These are phyloP conservation scores for Xylota segnis DNA, from an alignment of 2,888 invertebrate genomes.

Conservation along the genomic window DNA sequence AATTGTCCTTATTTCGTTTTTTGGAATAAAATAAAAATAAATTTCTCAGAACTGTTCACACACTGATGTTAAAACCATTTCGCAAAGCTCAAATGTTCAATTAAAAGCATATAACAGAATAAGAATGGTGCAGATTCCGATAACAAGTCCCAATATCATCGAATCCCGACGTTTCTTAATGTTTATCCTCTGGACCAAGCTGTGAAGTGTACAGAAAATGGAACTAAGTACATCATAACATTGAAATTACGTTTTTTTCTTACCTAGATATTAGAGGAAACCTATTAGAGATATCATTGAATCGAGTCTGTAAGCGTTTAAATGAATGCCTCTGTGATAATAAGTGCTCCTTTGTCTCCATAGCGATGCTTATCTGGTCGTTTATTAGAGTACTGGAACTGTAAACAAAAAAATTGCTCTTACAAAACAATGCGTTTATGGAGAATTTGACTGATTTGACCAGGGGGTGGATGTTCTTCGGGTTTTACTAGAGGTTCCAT, in stretches of 20 bases:
- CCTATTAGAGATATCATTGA: slow-evolving; percentile 95
- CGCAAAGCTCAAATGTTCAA: slow-evolving; percentile 81
- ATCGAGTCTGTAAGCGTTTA: slow-evolving; percentile 95
- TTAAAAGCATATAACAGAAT: slow-evolving; percentile 92
- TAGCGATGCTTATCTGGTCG: slow-evolving; percentile 98
- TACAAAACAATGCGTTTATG: no score
- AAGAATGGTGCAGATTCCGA: slow-evolving; percentile 95
- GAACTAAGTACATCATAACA: background rate
- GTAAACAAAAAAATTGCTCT: slow-evolving; percentile 16
- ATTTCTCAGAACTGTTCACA: slow-evolving; percentile 68
- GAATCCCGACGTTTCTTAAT: slow-evolving; percentile 97
- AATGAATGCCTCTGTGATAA: slow-evolving; percentile 94
- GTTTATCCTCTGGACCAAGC: slow-evolving; percentile 96
- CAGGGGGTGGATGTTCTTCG: no score
- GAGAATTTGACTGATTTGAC: no score
- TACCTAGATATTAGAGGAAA: slow-evolving; percentile 90
- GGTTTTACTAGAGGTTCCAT: no score
- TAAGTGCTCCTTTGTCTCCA: slow-evolving; percentile 98
- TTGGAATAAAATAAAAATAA: slow-evolving; percentile 65
- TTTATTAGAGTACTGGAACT: slow-evolving; percentile 97
- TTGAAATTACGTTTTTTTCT: background rate
- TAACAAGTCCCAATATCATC: slow-evolving; percentile 94
- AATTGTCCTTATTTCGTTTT: slow-evolving; percentile 39
- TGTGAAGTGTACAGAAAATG: slow-evolving; percentile 84
- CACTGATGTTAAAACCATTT: slow-evolving; percentile 23